Evolutionary conservation across 2,888 invertebrate genomes (phyloP), one percentile per base, ranked within the genome.

Genomic region (Macrophya alboannulata): DNA sequence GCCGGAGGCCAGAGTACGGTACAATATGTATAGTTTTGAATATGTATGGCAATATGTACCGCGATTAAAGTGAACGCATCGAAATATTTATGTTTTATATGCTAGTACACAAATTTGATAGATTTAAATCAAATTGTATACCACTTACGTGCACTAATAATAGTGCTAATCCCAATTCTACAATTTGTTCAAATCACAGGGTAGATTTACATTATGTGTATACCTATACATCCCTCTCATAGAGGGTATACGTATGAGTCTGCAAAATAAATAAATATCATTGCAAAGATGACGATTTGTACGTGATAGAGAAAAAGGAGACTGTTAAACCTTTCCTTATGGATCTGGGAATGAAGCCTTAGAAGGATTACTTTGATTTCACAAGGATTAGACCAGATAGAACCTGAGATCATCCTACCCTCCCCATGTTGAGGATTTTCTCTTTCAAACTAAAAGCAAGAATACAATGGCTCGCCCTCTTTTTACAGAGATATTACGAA

Each of bases 321-420:
- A 21, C 21, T 45, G 45, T 74, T 21, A 43, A 45, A 74, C 10
- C 72, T 45, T 45, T 25, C 21, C 25, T 74, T n/a, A 31, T 45
- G 45, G 45, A 8, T 71, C 71, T 74, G 21, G 21, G 21, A 74
- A 43, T 45, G 45, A 45, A 74, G 43, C 12, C 43, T 45, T 10
- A 40, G 15, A 74, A 45, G 72, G 72, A 74, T 74, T 74, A 74
- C 43, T 45, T 74, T 74, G 21, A 74, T 74, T 74, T 25, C 45
- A 74, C n/a, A 74, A 74, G 72, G 72, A 74, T 74, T 74, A 74
- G n/a, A 45, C 21, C 72, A 74, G 45, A 74, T 45, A 45, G 72
- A 74, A 74, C 45, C 45, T 43, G 72, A 45, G 72, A 74, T 74
- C 25, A 74, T 45, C 72, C 45, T 74, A 45, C 25, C 21, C 45